Percentiles rank a stretch among this genome's conserved stretches.
phyloP scores from a whole-genome alignment of 2,888 invertebrate genomes.

The Allygus modestus region DNA sequence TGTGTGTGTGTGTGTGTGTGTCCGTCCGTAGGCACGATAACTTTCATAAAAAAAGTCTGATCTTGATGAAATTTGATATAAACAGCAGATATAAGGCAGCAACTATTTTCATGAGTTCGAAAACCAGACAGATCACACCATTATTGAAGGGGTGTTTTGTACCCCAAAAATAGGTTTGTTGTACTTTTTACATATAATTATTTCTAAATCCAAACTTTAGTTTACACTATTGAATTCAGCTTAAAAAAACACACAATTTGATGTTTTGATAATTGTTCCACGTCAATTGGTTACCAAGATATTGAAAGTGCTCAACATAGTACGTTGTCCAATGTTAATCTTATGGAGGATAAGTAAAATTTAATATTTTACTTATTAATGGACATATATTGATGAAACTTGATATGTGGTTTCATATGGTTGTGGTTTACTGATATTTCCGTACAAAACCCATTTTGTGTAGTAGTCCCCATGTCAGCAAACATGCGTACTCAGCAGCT shows the following conservation, averaged over 20 bases:
- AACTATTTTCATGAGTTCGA: not conserved
- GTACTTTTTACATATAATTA: not conserved
- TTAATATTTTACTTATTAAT: not conserved
- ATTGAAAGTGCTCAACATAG: not conserved
- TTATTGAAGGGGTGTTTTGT: not conserved
- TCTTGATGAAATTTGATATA: not conserved
- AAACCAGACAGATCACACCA: not conserved
- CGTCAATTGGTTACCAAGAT: not conserved
- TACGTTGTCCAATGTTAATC: not conserved
- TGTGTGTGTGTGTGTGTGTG: not conserved
- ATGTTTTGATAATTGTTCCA: not conserved
- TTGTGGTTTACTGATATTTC: not conserved
- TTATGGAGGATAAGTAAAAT: not conserved
- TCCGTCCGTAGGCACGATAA: not conserved
- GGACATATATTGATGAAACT: not conserved
- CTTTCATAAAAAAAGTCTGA: not conserved
- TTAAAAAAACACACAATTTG: not conserved
- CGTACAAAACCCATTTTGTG: not conserved
- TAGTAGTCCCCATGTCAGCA: not conserved
- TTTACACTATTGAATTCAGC: not conserved
- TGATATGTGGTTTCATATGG: not conserved
- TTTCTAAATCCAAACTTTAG: not conserved
- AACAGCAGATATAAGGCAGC: not conserved
- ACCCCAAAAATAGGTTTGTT: not conserved
- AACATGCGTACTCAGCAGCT: not conserved